phyloP scores from a whole-genome alignment of 2,888 invertebrate species.

The Epistrophe grossulariae region DNA sequence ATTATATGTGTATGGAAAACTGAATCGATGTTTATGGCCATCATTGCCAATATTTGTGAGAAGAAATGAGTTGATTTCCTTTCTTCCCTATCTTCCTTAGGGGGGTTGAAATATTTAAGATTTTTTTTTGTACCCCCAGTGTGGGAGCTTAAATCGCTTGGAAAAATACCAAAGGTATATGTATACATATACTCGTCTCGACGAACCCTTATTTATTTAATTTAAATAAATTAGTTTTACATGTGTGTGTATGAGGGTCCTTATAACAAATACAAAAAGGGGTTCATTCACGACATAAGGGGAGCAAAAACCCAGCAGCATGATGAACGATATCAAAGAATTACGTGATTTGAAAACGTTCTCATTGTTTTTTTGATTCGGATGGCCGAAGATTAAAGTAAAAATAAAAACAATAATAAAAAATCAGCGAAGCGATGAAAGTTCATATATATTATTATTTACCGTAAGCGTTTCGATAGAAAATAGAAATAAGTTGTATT shows the following conservation, averaged over 20 bases:
- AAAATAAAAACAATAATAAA: conserved; percentile 36
- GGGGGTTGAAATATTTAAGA: background rate
- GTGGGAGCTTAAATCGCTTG: conserved; percentile 64
- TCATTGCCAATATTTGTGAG: conserved; percentile 45
- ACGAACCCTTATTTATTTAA: conserved; percentile 51
- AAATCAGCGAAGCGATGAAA: background rate
- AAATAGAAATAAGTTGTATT: background rate
- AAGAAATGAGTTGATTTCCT: conserved; percentile 14
- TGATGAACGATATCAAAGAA: conserved; percentile 60
- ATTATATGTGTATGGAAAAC: background rate
- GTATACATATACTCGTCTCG: conserved; percentile 13
- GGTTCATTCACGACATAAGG: conserved; percentile 24
- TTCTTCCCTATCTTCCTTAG: background rate
- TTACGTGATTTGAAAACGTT: conserved; percentile 24
- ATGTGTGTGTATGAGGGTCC: background rate
- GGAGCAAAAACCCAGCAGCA: background rate
- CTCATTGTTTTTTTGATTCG: conserved; percentile 47
- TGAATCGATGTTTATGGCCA: conserved; percentile 24
- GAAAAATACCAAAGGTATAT: conserved; percentile 55
- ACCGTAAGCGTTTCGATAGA: background rate
- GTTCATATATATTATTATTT: background rate
- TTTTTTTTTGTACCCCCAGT: background rate
- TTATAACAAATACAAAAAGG: conserved; percentile 13
- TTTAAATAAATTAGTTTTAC: conserved; percentile 73
- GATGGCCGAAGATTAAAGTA: conserved; percentile 18